Conservation (phyloP, 1,140 invertebrate genomes). For the Caligus rogercresseyi region DNA sequence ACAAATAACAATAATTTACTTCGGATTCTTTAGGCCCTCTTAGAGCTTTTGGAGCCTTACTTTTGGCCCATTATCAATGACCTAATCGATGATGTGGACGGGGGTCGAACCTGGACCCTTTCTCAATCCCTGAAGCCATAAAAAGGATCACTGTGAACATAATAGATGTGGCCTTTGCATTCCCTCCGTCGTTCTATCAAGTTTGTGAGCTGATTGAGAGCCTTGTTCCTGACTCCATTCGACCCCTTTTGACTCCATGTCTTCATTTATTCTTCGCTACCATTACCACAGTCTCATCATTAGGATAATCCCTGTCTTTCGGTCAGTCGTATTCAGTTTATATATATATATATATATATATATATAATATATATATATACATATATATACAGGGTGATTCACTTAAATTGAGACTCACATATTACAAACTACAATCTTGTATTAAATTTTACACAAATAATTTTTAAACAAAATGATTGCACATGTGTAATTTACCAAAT, state of each 20-base stretch:
- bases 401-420: too few species aligned
- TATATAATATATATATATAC: too few species aligned
- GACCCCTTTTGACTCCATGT: background rate
- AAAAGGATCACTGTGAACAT: background rate
- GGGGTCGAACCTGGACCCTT: conserved; percentile 7
- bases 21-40: conserved; percentile 7
- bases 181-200: conserved; percentile 12
- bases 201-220: conserved; percentile 8
- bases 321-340: background rate
- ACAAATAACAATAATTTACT: too few species aligned
- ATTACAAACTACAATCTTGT: too few species aligned
- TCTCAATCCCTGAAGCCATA: conserved; percentile 13
- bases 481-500: too few species aligned
- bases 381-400: too few species aligned
- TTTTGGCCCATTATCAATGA: conserved; percentile 11
- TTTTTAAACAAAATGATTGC: too few species aligned
- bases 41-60: conserved; percentile 10
- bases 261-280: conserved; percentile 9
- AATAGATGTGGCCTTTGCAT: conserved; percentile 1
- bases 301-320: background rate
- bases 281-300: conserved; percentile 1
- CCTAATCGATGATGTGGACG: conserved; percentile 14
- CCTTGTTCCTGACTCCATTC: conserved; percentile 1
- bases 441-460: too few species aligned
- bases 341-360: too few species aligned